Base-by-base conservation (phyloP, 23 tunicate genomes). In the Oikopleura vanhoeffeni region DNA sequence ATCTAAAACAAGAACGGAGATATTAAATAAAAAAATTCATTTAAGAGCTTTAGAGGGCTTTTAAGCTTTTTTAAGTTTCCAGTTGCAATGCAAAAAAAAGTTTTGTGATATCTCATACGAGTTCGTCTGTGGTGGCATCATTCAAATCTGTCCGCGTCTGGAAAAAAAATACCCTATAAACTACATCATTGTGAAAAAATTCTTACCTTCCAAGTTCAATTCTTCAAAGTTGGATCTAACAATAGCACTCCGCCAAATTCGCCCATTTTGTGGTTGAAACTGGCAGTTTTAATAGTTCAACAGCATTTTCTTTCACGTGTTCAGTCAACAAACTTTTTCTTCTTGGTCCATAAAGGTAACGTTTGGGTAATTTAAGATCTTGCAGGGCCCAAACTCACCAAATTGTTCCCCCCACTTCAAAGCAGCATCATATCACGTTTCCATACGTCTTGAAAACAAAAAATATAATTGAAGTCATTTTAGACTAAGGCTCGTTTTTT, bases 151-250 rank as follows among this genome's bases (percentile, higher is more conserved):
- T n/a, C n/a, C n/a, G n/a, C n/a, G n/a, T n/a, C n/a, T n/a, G n/a
- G n/a, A n/a, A n/a, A n/a, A n/a, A n/a, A n/a, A n/a, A n/a, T n/a
- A n/a, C n/a, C n/a, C n/a, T n/a, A n/a, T n/a, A n/a, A n/a, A n/a
- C n/a, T n/a, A n/a, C n/a, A n/a, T n/a, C n/a, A n/a, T n/a, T n/a
- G n/a, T n/a, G n/a, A n/a, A n/a, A n/a, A n/a, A n/a, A n/a, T n/a
- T n/a, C n/a, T 49, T 49, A 49, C 64, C 64, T 71, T 28, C 79
- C 79, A 30, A 71, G 79, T 71, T 71, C 79, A 18, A 18, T 71
- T 38, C 35, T 38, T 18, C 27, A 30, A 18, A 32, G 79, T 71
- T 13, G 79, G 79, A 71, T 71, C 79, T 2, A 71, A 38, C 34
- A 71, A 30, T 71, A 71, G 35, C 35, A 71, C 32, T 32, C 79